These are phyloP conservation scores for Eonycteris spelaea DNA, from an alignment of 2,113 vertebrate genomes.

Conservation along the genomic window DNA sequence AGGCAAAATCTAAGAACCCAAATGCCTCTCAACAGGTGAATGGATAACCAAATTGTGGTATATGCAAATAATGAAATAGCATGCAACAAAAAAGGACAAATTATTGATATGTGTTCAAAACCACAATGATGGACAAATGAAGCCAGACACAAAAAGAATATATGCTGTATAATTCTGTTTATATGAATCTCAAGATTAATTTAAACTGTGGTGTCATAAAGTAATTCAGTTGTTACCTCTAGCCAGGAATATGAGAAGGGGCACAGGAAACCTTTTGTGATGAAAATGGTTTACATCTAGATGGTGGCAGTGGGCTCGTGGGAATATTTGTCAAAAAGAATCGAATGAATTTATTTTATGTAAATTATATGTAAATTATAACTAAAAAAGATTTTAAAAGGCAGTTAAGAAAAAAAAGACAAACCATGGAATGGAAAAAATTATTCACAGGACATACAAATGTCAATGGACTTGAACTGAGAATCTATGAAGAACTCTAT, in stretches of 20 bases:
- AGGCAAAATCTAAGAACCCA: background rate
- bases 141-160: background rate
- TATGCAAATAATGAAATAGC: background rate
- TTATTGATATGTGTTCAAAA: background rate
- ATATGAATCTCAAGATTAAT: background rate
- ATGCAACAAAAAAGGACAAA: background rate
- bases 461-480: background rate
- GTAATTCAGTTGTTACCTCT: background rate
- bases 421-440: background rate
- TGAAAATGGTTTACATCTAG: background rate
- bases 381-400: background rate
- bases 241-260: background rate
- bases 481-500: background rate
- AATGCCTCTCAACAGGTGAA: background rate
- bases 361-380: background rate
- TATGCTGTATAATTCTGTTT: background rate
- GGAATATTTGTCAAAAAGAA: background rate
- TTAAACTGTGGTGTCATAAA: background rate
- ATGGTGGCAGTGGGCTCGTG: background rate
- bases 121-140: background rate
- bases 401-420: background rate
- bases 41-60: background rate
- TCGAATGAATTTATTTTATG: background rate
- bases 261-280: background rate
- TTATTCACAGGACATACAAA: background rate